Evolutionary conservation across 2,113 vertebrate genomes (phyloP), one percentile per base, ranked within the genome.

Genomic region (Mesembrinibis cayennensis): DNA sequence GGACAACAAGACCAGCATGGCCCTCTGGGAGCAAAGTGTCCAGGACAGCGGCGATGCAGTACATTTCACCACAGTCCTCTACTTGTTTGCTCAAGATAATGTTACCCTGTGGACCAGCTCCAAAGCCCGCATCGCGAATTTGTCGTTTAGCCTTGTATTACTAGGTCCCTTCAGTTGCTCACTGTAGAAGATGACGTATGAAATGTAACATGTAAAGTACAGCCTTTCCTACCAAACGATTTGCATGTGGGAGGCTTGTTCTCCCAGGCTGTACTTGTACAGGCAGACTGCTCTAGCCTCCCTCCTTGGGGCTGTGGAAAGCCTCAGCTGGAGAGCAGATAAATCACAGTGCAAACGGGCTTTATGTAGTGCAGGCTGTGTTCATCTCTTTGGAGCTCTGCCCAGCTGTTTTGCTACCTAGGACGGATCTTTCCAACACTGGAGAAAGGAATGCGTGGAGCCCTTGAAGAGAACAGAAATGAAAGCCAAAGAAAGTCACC

Each of bases 1-100:
- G 0, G 23, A 21, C 1, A 4, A 56, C 7, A 29, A 0, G 0
- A 25, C 1, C 30, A 71, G 13, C 10, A 2, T 0, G 0, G 0
- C 4, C 13, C n/a, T 96, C 58, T 97, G 95, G 76, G 76, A 85
- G 67, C 78, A 85, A 69, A 34, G 10, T 0, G 34, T 96, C 8
- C 40, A 11, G 11, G 3, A 23, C 7, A 42, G 4, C 0, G 2
- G 16, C 11, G 9, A 3, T 0, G 2, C 5, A 4, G 58, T 95
- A 13, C 13, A 90, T 30, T 6, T 90, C 36, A 90, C 22, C 91
- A 96, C 94, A 0, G 82, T 50, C 23, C 21, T 96, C 61, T 94
- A 36, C 71, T 42, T 97, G 32, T 93, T 93, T 19, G 0, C 1
- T 5, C 1, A 93, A 4, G 27, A 88, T 27, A 89, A 84, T 44